Percentiles rank a stretch among this genome's conserved stretches.
phyloP scores from a whole-genome alignment of 2,888 invertebrate genomes.

The Pristionchus entomophagus region DNA sequence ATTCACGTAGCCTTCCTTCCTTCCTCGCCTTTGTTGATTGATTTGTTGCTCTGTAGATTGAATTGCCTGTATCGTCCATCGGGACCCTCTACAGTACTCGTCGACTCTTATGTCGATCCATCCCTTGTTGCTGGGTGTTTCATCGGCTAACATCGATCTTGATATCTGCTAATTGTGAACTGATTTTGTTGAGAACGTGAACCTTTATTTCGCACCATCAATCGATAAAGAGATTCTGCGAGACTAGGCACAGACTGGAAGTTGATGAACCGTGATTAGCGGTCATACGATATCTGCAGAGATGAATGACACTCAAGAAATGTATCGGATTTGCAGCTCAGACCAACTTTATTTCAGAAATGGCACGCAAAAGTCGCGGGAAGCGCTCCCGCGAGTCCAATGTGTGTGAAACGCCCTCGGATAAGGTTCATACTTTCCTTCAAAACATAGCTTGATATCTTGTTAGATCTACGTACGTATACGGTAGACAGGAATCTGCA shows the following conservation, averaged over 20 bases:
- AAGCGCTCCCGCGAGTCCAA: not conserved
- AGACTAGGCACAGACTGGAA: not conserved
- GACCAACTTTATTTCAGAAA: not conserved
- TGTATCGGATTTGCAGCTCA: too few species aligned
- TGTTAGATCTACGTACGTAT: too few species aligned
- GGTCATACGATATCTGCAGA: not conserved
- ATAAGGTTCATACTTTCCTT: too few species aligned
- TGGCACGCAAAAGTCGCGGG: slow-evolving; percentile 20
- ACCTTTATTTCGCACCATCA: not conserved
- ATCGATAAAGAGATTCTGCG: slow-evolving; percentile 23
- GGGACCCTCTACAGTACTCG: too few species aligned
- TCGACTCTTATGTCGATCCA: too few species aligned
- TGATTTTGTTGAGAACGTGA: not conserved
- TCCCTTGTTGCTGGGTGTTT: slow-evolving; percentile 19
- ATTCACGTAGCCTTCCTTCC: not conserved
- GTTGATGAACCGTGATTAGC: not conserved
- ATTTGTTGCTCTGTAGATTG: not conserved
- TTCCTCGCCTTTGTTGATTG: not conserved
- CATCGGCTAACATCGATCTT: not conserved
- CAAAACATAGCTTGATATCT: too few species aligned
- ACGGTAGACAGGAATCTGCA: too few species aligned
- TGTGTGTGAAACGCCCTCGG: not conserved
- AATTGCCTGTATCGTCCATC: not conserved
- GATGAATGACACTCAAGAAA: not conserved
- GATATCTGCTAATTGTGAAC: not conserved